Base-by-base conservation (phyloP, 2,113 vertebrate species). In the Accipiter cooperii region DNA sequence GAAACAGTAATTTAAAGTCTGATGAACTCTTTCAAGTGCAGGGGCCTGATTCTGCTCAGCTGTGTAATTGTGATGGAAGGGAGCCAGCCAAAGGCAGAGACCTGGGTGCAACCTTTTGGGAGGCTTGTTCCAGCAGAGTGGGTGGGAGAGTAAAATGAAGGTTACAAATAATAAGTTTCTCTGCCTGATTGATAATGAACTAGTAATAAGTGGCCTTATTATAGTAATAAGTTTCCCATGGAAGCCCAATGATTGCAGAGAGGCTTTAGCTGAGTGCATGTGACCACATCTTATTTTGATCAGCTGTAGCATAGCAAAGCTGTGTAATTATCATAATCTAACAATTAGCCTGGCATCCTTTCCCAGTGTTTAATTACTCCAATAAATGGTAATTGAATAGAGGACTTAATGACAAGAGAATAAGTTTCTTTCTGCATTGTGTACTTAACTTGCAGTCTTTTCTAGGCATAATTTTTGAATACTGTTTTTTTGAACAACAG, bases 311-410 rank as follows among this genome's bases (percentile, higher is more conserved):
- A 98, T 97, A 98, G 98, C 98, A 98, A 98, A 99, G 98, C 98
- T 97, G 89, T 98, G 98, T 98, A 99, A 99, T 99, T 99, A 99
- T 98, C 98, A 98, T 99, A 98, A 99, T 99, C 98, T 99, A 98
- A 99, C 98, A 99, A 99, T 99, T 99, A 99, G 98, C 98, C 97
- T 98, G 96, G 98, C 98, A 98, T 98, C 98, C 98, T 98, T 98
- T 98, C 98, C 97, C 97, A 98, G 98, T 98, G 98, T 99, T 99
- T 99, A 99, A 99, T 99, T 99, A 98, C 98, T 97, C 97, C 97
- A 97, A 98, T 98, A 98, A 98, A 98, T 98, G 98, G 96, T 98
- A 98, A 98, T 98, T 98, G 97, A 98, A 98, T 98, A 97, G 95
- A 98, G 93, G 97, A 96, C 94, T 98, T 98, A 98, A 98, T 98